Conservation (phyloP, 2,113 vertebrate genomes). For the Campylorhamphus procurvoides region DNA sequence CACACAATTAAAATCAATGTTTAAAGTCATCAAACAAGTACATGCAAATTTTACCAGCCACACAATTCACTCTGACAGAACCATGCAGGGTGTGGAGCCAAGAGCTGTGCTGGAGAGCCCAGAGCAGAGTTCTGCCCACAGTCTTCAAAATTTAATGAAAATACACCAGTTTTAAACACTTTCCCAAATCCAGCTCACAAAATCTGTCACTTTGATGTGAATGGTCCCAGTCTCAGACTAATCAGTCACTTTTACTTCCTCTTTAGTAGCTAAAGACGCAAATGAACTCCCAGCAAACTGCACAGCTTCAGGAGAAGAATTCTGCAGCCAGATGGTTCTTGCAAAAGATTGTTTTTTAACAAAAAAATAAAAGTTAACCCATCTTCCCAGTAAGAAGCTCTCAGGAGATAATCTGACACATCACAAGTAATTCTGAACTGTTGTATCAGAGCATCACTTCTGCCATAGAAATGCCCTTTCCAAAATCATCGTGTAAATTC, state of each 20-base stretch:
- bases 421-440: background rate
- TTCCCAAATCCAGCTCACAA: constrained; percentile 39
- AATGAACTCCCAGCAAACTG: constrained; percentile 58
- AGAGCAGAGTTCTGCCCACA: background rate
- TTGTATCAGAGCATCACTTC: background rate
- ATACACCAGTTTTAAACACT: constrained; percentile 42
- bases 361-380: background rate
- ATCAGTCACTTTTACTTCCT: constrained; percentile 64
- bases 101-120: background rate
- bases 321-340: constrained; percentile 57
- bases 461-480: background rate
- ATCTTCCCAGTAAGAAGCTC: background rate
- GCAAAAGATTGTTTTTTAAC: constrained; percentile 23
- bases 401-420: background rate
- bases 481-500: background rate
- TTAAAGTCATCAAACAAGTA: constrained; percentile 35
- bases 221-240: constrained; percentile 27
- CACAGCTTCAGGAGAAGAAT: constrained; percentile 40
- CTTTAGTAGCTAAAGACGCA: constrained; percentile 51
- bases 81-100: background rate
- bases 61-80: constrained; percentile 31
- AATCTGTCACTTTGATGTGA: constrained; percentile 61
- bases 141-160: constrained; percentile 45
- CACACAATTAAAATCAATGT: background rate
- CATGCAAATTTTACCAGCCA: constrained; percentile 3